Percentiles rank a stretch among this genome's conserved stretches.
These are phyloP conservation scores for Stigmatopora nigra DNA, from an alignment of 2,113 vertebrate species.

Conservation along the genomic window DNA sequence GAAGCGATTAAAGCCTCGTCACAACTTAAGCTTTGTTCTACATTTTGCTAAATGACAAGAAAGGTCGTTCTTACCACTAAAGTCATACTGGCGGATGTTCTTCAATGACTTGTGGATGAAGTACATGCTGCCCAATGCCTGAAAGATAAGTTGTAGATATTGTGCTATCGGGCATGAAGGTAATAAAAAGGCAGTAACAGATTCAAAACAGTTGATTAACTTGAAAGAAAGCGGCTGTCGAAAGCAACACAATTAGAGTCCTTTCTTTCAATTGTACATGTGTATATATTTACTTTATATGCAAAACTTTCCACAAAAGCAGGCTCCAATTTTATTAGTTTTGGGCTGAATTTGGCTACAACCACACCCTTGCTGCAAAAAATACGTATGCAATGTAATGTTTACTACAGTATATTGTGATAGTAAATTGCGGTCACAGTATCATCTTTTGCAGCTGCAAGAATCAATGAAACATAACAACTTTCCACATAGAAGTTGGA, in stretches of 20 bases:
- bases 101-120: slow-evolving; percentile 75
- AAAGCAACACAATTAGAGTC: background rate
- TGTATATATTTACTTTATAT: background rate
- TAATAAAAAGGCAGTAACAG: background rate
- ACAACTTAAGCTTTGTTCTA: slow-evolving; percentile 1
- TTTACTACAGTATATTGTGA: too few relatives aligned
- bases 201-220: background rate
- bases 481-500: too few relatives aligned
- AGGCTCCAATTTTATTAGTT: background rate
- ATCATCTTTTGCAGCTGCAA: too few relatives aligned
- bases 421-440: too few relatives aligned
- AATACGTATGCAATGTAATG: too few relatives aligned
- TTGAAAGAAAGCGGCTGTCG: background rate
- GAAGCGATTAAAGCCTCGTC: slow-evolving; percentile 28
- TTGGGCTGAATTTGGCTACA: too few relatives aligned
- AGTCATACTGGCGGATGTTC: slow-evolving; percentile 73
- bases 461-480: too few relatives aligned
- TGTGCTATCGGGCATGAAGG: background rate
- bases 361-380: too few relatives aligned
- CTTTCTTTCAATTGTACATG: background rate
- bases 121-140: slow-evolving; percentile 78
- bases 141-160: too few relatives aligned
- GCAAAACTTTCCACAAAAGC: background rate
- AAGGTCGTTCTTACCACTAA: slow-evolving; percentile 61
- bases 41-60: background rate